phyloP scores from a whole-genome alignment of 1,140 invertebrate genomes.

The Thaumatotibia leucotreta region DNA sequence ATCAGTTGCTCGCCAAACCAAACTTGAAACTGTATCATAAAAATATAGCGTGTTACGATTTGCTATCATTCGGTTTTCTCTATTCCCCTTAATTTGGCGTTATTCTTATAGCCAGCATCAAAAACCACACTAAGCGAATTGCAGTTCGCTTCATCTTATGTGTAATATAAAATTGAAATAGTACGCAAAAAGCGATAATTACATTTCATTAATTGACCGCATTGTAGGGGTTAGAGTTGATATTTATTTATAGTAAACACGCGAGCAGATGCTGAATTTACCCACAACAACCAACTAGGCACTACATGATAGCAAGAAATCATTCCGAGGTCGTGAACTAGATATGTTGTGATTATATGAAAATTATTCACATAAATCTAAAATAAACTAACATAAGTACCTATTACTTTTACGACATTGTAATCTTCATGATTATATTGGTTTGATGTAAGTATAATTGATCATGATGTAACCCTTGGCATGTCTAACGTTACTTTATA shows the following conservation, averaged over 20 bases:
- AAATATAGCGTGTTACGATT: too few species aligned
- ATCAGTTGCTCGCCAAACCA: too few species aligned
- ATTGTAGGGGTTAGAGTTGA: not conserved
- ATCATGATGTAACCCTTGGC: too few species aligned
- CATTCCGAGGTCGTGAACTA: not conserved
- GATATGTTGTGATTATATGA: not conserved
- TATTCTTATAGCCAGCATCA: too few species aligned
- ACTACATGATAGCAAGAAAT: not conserved
- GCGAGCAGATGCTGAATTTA: not conserved
- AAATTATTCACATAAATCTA: not conserved
- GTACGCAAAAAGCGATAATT: conserved; percentile 5
- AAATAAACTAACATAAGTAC: too few species aligned
- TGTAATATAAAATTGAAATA: not conserved
- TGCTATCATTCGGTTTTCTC: too few species aligned
- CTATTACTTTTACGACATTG: too few species aligned
- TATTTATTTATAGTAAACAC: conserved; percentile 2
- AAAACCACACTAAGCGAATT: not conserved
- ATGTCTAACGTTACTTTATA: too few species aligned
- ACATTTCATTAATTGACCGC: conserved; percentile 5
- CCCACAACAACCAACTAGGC: not conserved
- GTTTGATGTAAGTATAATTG: too few species aligned
- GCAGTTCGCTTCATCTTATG: not conserved
- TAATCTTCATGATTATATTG: too few species aligned
- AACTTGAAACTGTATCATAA: too few species aligned
- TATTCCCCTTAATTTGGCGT: too few species aligned